Base-by-base conservation (phyloP, 2,797 vertebrate genomes). In the Merluccius polli region DNA sequence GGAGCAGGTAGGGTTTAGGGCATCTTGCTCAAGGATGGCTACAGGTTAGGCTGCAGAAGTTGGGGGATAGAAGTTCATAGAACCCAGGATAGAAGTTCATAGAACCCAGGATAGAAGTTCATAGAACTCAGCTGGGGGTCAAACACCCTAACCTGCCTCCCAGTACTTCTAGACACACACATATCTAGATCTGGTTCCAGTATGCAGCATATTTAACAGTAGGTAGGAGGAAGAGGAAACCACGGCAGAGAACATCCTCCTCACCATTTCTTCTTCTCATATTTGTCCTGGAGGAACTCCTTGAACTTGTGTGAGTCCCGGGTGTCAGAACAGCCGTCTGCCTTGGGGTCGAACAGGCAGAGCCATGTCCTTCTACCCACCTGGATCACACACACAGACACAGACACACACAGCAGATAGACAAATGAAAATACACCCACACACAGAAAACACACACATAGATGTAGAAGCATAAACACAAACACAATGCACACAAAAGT, bases 271-370 rank as follows among this genome's bases (percentile, higher is more conserved):
- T 96, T 96, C 85, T 96, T 96, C 88, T 97, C 96, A 1, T 96
- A 97, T 91, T 97, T 97, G 86, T 97, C 96, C 88, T 97, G 96
- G 44, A 97, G 93, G 87, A 96, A 97, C 85, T 97, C 96, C 88
- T 97, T 97, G 85, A 96, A 94, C 84, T 95, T 96, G 91, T 95
- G 96, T 15, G 95, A 94, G 86, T 97, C 96, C 76, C 95, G 95
- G 83, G 93, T 91, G 85, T 97, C 95, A 2, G 94, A 92, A 84
- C 95, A 93, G 82, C 94, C 88, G 27, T 95, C 94, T 0, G 94
- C 92, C 88, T 95, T 95, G 68, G 95, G 93, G 83, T 97, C 95
- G 75, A 95, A 96, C 16, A 93, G 92, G 78, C 96, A 96, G 65
- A 98, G 90, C 96, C 96, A 98, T 15, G 95, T 95, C 87, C 94